phyloP scores from a whole-genome alignment of 2,113 vertebrate species.

The Aphelocoma coerulescens region DNA sequence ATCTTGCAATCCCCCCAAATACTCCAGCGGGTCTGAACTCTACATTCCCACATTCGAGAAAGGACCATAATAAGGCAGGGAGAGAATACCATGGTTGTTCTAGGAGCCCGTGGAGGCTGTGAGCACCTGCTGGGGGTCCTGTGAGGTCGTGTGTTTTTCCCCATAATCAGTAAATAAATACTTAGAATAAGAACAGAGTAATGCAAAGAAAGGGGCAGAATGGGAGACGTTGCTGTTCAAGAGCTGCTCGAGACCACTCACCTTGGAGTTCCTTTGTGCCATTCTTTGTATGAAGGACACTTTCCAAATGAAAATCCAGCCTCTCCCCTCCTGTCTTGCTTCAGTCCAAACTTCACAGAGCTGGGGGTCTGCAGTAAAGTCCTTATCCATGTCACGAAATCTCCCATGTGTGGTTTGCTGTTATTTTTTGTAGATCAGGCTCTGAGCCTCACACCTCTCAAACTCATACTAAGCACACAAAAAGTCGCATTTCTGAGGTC shows the following conservation, averaged over 20 bases:
- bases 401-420: neutral
- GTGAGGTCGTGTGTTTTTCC: constrained; percentile 39
- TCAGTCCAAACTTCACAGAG: neutral
- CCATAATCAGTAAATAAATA: constrained; percentile 72
- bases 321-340: neutral
- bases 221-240: neutral
- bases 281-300: neutral
- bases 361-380: neutral
- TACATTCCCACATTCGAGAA: constrained; percentile 40
- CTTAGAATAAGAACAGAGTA: constrained; percentile 35
- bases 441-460: neutral
- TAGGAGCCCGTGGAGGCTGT: neutral
- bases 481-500: neutral
- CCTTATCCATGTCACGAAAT: neutral
- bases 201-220: neutral
- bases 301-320: neutral
- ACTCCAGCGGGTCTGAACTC: constrained; percentile 32
- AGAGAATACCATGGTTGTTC: constrained; percentile 1
- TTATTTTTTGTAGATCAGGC: neutral
- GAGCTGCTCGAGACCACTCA: neutral
- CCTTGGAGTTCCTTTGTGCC: neutral
- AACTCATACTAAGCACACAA: neutral
- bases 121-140: constrained; percentile 62
- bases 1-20: constrained; percentile 48
- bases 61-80: neutral